phyloP scores from a whole-genome alignment of 1,140 invertebrate genomes.

The Solenopsis fugax region DNA sequence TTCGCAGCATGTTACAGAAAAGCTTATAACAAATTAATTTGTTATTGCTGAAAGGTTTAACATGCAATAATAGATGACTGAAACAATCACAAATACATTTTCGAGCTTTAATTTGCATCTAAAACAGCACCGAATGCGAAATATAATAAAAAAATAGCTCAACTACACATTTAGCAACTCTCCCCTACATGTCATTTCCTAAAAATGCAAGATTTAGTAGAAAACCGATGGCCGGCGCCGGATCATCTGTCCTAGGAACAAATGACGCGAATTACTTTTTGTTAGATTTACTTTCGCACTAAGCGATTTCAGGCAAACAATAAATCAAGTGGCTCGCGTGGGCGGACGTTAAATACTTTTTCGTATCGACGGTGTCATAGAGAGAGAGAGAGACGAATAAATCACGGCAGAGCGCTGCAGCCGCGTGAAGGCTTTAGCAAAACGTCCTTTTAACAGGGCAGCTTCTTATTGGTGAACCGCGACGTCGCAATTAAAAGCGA shows the following conservation, averaged over 20 bases:
- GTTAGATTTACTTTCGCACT: not conserved
- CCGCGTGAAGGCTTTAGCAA: slow-evolving; percentile 41
- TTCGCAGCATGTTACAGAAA: too few species aligned
- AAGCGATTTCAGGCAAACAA: slow-evolving; percentile 15
- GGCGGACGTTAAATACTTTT: slow-evolving; percentile 29
- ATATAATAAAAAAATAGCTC: too few species aligned
- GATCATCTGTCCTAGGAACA: not conserved
- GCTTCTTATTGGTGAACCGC: slow-evolving; percentile 59
- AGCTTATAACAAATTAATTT: too few species aligned
- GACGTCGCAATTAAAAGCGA: slow-evolving; percentile 60
- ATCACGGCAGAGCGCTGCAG: slow-evolving; percentile 19
- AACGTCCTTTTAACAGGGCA: slow-evolving; percentile 50
- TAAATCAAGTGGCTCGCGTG: slow-evolving; percentile 34
- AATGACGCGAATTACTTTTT: slow-evolving; percentile 23
- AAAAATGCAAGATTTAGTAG: slow-evolving; percentile 5
- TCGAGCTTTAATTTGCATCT: too few species aligned
- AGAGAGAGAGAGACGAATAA: slow-evolving; percentile 35
- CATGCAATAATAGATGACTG: too few species aligned
- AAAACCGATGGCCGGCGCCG: not conserved
- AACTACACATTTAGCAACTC: too few species aligned
- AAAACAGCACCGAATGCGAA: too few species aligned
- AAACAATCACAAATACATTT: too few species aligned
- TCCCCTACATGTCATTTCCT: not conserved
- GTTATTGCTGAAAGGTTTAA: too few species aligned
- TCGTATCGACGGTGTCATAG: slow-evolving; percentile 50